Base-by-base conservation (phyloP, 2,888 invertebrate genomes). In the Escarpia spicata region DNA sequence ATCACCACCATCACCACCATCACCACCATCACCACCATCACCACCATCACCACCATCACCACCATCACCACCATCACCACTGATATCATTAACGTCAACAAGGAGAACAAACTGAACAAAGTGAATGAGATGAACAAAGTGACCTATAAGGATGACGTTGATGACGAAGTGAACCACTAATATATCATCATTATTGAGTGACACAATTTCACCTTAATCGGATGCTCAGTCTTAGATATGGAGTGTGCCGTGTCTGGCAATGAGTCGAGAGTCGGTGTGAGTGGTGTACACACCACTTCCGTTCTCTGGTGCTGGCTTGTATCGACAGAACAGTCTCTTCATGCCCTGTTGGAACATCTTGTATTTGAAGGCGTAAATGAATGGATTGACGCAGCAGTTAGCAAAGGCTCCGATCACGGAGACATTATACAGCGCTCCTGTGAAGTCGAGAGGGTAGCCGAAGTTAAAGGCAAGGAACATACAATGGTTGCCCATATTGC, bases 361-460 rank as follows among this genome's bases (percentile, higher is more conserved):
- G 26, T 75, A 75, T 26, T 75, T 75, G 26, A 75, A 75, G 75
- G 75, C 75, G 75, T 75, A 75, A 6, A 75, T n/a, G 75, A 75
- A 75, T 26, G 75, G 75, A 75, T 75, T 75, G 26, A 75, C 75
- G 26, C 75, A 75, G 26, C 75, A 75, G 19, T 75, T 75, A 26
- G 75, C 75, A 26, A 75, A 75, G n/a, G 75, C 75, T 15, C 75
- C 75, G n/a, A 75, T 75, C 26, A 75, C 75, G 19, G 75, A 75
- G 4, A 75, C 75, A 6, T 75, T 15, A 26, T 75, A 75, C n/a
- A 75, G 75, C 75, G 75, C 75, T 15, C 75, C 75, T 6, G 75
- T 75, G 75, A 75, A 75, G 75, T 75, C 75, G 26, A 75, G 75
- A 75, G 26, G 75, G n/a, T 75, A 75, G n/a, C 75, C 75, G 75